Evolutionary conservation across 2,797 vertebrate genomes (phyloP).

Genomic region (Melanotaenia trifasciata): DNA sequence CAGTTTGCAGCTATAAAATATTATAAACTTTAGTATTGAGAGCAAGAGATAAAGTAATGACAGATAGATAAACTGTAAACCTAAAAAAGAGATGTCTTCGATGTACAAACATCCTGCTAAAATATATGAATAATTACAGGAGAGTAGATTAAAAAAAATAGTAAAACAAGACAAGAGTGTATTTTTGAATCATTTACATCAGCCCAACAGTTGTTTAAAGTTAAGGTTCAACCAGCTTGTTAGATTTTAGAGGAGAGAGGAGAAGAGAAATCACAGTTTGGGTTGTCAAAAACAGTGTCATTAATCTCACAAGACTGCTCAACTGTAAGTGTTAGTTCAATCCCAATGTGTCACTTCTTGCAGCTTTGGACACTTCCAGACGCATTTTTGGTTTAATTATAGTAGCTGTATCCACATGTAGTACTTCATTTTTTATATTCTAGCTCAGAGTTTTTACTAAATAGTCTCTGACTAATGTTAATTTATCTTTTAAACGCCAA

Average conservation of each 20-base stretch:
- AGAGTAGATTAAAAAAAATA: slow-evolving; percentile 1
- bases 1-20: slow-evolving; percentile 17
- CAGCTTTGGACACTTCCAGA: slow-evolving; percentile 1
- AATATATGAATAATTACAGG: slow-evolving; percentile 1
- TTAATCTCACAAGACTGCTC: slow-evolving; percentile 50
- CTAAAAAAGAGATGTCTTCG: background rate
- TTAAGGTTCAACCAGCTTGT: slow-evolving; percentile 62
- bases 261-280: slow-evolving; percentile 52
- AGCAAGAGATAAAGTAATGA: background rate
- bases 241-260: slow-evolving; percentile 55
- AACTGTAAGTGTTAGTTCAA: slow-evolving; percentile 29
- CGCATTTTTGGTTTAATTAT: background rate
- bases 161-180: background rate
- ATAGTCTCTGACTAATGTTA: slow-evolving; percentile 7
- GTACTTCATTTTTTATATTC: background rate
- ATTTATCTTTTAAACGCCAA: slow-evolving; percentile 49
- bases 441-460: background rate
- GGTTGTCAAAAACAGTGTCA: slow-evolving; percentile 43
- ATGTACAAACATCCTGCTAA: slow-evolving; percentile 19
- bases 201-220: slow-evolving; percentile 58
- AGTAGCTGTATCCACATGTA: background rate
- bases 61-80: background rate
- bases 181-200: slow-evolving; percentile 42
- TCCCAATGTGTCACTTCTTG: slow-evolving; percentile 30
- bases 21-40: slow-evolving; percentile 2